Conservation (phyloP, 2,888 invertebrate species). For the Hetaerina titia region DNA sequence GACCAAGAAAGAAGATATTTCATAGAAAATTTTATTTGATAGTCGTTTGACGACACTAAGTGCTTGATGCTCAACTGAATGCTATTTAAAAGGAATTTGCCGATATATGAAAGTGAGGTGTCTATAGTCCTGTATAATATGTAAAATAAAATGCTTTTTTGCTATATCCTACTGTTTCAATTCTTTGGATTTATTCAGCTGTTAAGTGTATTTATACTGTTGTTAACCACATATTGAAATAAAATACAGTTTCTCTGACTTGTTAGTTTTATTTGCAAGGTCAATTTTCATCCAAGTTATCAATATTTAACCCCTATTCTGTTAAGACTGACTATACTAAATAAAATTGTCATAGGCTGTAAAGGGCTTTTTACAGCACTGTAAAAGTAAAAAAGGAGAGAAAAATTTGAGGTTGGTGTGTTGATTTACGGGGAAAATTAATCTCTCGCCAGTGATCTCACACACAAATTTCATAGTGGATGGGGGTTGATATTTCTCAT, state of each 20-base stretch:
- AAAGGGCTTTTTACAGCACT: too few species aligned
- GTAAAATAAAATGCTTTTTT: slow-evolving; percentile 66
- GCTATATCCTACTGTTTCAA: slow-evolving; percentile 39
- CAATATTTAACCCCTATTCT: too few species aligned
- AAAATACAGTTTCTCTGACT: slow-evolving; percentile 13
- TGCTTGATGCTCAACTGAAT: not conserved
- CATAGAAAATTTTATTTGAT: slow-evolving; percentile 13
- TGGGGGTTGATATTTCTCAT: too few species aligned
- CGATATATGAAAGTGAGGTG: not conserved
- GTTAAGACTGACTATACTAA: too few species aligned
- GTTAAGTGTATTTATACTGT: slow-evolving; percentile 53
- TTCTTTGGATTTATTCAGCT: slow-evolving; percentile 44
- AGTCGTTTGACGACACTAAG: not conserved
- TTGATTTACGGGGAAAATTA: too few species aligned
- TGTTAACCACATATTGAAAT: slow-evolving; percentile 45
- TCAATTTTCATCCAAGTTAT: too few species aligned
- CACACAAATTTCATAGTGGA: too few species aligned
- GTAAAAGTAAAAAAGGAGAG: too few species aligned
- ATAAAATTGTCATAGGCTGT: too few species aligned
- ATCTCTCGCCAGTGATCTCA: too few species aligned
- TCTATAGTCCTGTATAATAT: slow-evolving; percentile 47
- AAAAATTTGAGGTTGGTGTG: too few species aligned
- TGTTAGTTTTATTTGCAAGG: not conserved
- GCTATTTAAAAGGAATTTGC: slow-evolving; percentile 7
- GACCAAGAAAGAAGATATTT: slow-evolving; percentile 79